A percentile compares a stretch with the other conserved stretches of the same genome.
Evolutionary conservation across 2,797 vertebrate species (phyloP).

Genomic region (Podarcis siculus): DNA sequence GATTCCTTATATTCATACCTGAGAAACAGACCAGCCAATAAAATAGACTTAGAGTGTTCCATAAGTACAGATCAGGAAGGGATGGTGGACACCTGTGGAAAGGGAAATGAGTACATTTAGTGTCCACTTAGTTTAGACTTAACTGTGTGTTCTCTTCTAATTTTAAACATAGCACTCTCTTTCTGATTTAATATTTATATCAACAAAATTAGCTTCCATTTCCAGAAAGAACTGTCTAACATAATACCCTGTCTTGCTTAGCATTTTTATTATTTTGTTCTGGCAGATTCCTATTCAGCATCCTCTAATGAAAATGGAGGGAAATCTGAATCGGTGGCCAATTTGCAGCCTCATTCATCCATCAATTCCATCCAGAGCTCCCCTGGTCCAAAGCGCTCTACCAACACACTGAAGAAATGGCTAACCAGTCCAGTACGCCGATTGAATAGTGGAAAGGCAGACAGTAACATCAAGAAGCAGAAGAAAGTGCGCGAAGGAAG

Average conservation of each 20-base stretch:
- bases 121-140: neutral
- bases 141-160: neutral
- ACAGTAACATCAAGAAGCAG: constrained; percentile 90
- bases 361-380: constrained; percentile 93
- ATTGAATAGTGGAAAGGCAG: constrained; percentile 91
- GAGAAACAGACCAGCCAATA: neutral
- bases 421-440: constrained; percentile 91
- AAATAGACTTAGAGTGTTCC: neutral
- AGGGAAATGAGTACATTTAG: neutral
- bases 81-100: neutral
- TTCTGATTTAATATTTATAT: neutral
- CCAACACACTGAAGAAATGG: constrained; percentile 96
- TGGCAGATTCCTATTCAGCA: constrained; percentile 87
- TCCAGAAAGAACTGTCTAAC: neutral
- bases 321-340: constrained; percentile 92
- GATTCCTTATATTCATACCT: neutral
- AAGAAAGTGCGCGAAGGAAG: constrained; percentile 89
- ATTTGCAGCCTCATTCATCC: constrained; percentile 91
- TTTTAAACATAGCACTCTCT: neutral
- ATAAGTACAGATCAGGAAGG: neutral
- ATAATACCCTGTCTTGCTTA: neutral
- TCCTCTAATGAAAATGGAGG: constrained; percentile 86
- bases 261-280: constrained; percentile 23
- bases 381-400: constrained; percentile 90
- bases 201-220: neutral